Evolutionary conservation across 2,888 invertebrate genomes (phyloP), one percentile per base, ranked within the genome.

Genomic region (Drosophila maculinotata): DNA sequence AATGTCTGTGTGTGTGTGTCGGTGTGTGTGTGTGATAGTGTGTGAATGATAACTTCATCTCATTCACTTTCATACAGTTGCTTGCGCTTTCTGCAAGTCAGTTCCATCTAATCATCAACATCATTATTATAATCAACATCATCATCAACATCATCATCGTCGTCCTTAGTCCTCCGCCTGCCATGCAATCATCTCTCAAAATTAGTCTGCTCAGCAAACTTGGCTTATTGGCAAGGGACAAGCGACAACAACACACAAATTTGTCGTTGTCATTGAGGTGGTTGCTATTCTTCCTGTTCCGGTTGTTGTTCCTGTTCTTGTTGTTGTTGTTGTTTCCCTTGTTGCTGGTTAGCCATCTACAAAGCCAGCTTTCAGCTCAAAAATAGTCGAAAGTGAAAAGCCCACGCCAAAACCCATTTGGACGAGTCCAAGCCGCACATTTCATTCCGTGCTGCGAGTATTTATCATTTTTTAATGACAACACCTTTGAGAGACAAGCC

Each of bases 391-490:
- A 30, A n/a, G 8, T 36, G 30, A 44, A 45, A 51, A 30, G 36
- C 28, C 20, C 48, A 3, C 17, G n/a, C 14, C 6, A 7, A 25
- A 26, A 38, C 9, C 47, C 56, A 58, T 48, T 52, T 70, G 41
- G 28, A 33, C 28, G 42, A 42, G 45, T 35, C 6, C 57, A 60
- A 47, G 62, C 49, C 57, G 45, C 73, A 65, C 60, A 75, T 70
- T 78, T 74, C 57, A 76, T 78, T 60, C 26, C 62, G 52, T 77
- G 67, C 71, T 65, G 51, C 41, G 45, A 67, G 67, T 79, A 79
- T 79, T 83, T 79, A 79, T 83, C 83, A 79, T 82, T 82, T 79
- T 77, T 82, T 70, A 78, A 75, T 79, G 79, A 70, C 74, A 69
- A 76, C 83, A 79, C 79, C 83, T 79, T 79, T 79, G 54, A 44